Conservation (phyloP, 2,888 invertebrate genomes). For the Philereme vetulata region DNA sequence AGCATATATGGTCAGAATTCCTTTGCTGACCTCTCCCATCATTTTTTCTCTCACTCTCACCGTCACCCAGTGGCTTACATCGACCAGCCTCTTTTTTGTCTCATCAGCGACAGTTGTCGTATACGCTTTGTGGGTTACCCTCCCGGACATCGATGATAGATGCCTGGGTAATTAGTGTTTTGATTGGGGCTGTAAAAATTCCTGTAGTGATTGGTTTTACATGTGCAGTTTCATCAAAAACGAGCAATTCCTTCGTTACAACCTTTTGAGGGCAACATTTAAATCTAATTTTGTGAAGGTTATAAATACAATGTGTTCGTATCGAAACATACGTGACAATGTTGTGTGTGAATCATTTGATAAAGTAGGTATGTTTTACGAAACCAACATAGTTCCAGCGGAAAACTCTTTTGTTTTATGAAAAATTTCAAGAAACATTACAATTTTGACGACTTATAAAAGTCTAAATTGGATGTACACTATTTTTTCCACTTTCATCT, state of each 20-base stretch:
- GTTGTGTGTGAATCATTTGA: too few species aligned
- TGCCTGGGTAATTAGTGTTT: slow-evolving; percentile 24
- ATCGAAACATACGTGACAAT: too few species aligned
- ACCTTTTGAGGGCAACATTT: too few species aligned
- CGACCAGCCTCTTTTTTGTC: slow-evolving; percentile 53
- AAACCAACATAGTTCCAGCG: too few species aligned
- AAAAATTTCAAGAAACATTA: too few species aligned
- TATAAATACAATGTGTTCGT: too few species aligned
- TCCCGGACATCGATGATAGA: slow-evolving; percentile 54
- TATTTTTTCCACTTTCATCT: slow-evolving; percentile 30
- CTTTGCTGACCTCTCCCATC: slow-evolving; percentile 38
- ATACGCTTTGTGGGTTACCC: slow-evolving; percentile 45
- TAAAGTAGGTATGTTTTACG: too few species aligned
- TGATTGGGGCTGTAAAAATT: slow-evolving; percentile 18
- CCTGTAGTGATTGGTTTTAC: background rate
- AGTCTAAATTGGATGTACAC: slow-evolving; percentile 20
- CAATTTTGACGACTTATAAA: background rate
- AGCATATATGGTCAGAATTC: slow-evolving; percentile 37
- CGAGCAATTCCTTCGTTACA: too few species aligned
- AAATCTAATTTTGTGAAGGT: too few species aligned
- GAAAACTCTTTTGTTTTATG: too few species aligned
- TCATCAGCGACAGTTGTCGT: slow-evolving; percentile 46
- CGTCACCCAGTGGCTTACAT: slow-evolving; percentile 57
- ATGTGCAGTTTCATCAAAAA: background rate
- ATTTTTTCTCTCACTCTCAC: slow-evolving; percentile 50